phyloP scores from a whole-genome alignment of 2,797 vertebrate genomes.

The Pachyuromys duprasi region DNA sequence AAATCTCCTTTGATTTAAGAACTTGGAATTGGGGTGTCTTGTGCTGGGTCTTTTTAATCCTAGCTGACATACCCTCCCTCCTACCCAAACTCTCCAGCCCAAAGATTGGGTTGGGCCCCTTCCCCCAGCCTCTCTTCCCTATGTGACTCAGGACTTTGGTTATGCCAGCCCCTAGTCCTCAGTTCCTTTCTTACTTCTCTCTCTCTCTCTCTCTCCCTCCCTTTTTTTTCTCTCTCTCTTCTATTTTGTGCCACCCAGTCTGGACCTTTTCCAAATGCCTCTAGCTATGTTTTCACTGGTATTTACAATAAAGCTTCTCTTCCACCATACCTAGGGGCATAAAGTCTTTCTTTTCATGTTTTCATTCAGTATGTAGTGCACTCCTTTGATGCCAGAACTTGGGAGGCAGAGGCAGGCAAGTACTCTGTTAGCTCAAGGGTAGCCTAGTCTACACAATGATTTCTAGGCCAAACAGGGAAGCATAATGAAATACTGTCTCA shows the following conservation, averaged over 20 bases:
- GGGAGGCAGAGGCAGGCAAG: neutral
- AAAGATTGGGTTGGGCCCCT: neutral
- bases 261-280: neutral
- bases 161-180: neutral
- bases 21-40: neutral
- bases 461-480: neutral
- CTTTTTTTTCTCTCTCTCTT: neutral
- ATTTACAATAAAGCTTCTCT: neutral
- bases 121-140: neutral
- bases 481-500: neutral
- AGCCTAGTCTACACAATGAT: neutral
- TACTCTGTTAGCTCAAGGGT: neutral
- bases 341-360: neutral
- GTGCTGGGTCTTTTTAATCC: neutral
- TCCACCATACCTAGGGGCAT: neutral
- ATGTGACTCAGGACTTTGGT: neutral
- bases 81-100: neutral
- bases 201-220: neutral
- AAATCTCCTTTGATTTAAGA: neutral
- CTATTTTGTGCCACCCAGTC: too few relatives aligned
- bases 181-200: neutral
- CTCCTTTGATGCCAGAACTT: neutral
- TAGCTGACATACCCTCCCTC: neutral
- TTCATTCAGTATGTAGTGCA: neutral
- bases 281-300: neutral